Percentiles rank a stretch among this genome's conserved stretches.
Conservation (phyloP, 2,888 invertebrate genomes). For the Trachelus troglodyta region DNA sequence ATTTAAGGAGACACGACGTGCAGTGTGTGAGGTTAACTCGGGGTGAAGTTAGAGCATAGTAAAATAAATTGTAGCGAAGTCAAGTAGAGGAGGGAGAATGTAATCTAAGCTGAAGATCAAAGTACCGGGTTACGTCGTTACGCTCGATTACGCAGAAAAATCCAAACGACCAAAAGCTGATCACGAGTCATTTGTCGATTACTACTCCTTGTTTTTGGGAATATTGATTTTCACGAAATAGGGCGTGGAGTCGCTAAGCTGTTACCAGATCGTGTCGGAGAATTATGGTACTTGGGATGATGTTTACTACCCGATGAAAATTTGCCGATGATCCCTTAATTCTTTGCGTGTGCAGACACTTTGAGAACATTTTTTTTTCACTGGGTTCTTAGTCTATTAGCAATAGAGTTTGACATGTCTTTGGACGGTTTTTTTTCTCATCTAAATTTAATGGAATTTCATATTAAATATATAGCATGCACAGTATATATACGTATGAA, state of each 20-base stretch:
- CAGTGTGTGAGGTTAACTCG: background rate
- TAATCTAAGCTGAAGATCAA: background rate
- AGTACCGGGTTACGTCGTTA: conserved; percentile 2
- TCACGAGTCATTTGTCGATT: background rate
- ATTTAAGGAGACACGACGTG: background rate
- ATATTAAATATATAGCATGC: background rate
- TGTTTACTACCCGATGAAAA: background rate
- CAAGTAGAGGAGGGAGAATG: conserved; percentile 14
- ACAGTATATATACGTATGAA: too few relatives aligned
- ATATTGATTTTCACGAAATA: background rate
- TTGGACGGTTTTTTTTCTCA: background rate
- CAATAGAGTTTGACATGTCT: background rate
- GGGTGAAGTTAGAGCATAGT: conserved; percentile 1
- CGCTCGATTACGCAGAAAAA: conserved; percentile 27
- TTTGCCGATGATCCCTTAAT: background rate
- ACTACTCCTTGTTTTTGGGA: background rate
- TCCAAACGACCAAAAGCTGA: conserved; percentile 7
- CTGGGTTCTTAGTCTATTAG: background rate
- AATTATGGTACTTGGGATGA: background rate
- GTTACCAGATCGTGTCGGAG: background rate
- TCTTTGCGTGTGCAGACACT: background rate
- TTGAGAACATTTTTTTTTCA: background rate
- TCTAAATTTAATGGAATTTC: background rate
- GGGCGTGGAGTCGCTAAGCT: background rate
- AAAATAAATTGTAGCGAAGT: background rate